Evolutionary conservation across 2,888 invertebrate species (phyloP), one percentile per base, ranked within the genome.

Genomic region (Junonia oenone): DNA sequence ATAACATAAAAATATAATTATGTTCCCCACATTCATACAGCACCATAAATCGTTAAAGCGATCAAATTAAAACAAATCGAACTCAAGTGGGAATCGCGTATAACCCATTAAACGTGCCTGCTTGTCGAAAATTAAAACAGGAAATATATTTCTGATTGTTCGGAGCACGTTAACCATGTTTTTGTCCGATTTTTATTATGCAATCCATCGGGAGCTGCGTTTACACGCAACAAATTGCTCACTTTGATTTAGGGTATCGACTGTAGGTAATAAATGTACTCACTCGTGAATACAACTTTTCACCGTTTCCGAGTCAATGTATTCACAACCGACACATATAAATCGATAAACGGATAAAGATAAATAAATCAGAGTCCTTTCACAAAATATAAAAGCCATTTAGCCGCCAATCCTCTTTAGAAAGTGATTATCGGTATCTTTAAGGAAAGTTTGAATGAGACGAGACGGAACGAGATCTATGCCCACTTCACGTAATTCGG

Each of bases 51-150:
- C 73, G 77, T 51, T 72, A 69, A 69, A 76, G 74, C 78, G 73
- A 81, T 83, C 78, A 76, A 83, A 82, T 81, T 79, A 78, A 82
- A 84, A 79, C 81, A 83, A 83, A 81, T 83, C 74, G 81, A 78
- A 84, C 75, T 82, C 83, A 87, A 86, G 87, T 81, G 87, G 83
- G 85, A 84, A 81, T 85, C 81, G 78, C 68, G 75, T 73, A 79
- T 75, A 81, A 81, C 80, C 86, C 81, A 87, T 87, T 86, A 83
- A 85, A 81, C 76, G 73, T 81, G 82, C 83, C 83, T 83, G 83
- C 84, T 85, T 85, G 86, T 86, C 85, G 79, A 83, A 88, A 86
- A 88, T 87, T 79, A 86, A 86, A 86, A 86, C 77, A 78, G 79
- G 73, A 68, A 75, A 83, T 83, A 85, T 80, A 83, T 87, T 81